These are phyloP conservation scores for Gadopsis marmoratus DNA, from an alignment of 2,797 vertebrate genomes.

Conservation along the genomic window DNA sequence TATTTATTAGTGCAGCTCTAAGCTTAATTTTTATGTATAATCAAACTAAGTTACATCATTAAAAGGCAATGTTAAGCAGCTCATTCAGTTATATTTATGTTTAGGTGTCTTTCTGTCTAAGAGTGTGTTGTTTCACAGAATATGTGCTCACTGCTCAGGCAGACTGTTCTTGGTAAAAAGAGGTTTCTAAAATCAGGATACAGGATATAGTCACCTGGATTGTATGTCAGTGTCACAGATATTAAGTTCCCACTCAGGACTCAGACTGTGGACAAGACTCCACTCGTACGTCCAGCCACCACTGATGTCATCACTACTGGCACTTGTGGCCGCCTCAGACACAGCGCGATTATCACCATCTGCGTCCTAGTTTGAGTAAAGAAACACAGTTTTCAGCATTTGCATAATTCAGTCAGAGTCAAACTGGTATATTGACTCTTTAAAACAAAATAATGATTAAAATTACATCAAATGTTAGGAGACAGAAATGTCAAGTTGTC, in stretches of 20 bases:
- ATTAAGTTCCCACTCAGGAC: constrained; percentile 85
- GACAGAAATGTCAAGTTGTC: background rate
- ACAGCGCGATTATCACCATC: constrained; percentile 75
- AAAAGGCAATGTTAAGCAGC: background rate
- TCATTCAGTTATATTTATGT: background rate
- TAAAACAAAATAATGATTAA: background rate
- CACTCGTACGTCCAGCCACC: constrained; percentile 72
- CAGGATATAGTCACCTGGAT: constrained; percentile 77
- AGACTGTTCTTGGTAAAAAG: constrained; percentile 30
- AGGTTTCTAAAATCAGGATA: constrained; percentile 57
- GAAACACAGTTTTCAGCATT: constrained; percentile 8
- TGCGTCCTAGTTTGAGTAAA: constrained; percentile 78
- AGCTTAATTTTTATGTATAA: background rate
- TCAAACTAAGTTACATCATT: background rate
- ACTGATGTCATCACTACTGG: constrained; percentile 71
- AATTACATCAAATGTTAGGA: background rate
- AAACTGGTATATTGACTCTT: constrained; percentile 11
- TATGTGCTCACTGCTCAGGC: background rate
- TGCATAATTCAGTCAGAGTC: constrained; percentile 19
- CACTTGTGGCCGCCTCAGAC: constrained; percentile 78
- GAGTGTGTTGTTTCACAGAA: background rate
- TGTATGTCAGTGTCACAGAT: constrained; percentile 81
- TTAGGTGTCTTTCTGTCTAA: background rate
- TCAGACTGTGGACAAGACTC: constrained; percentile 78
- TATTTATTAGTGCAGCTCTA: background rate